Conservation (phyloP, 2,888 invertebrate genomes). For the Lepidochitona cinerea region DNA sequence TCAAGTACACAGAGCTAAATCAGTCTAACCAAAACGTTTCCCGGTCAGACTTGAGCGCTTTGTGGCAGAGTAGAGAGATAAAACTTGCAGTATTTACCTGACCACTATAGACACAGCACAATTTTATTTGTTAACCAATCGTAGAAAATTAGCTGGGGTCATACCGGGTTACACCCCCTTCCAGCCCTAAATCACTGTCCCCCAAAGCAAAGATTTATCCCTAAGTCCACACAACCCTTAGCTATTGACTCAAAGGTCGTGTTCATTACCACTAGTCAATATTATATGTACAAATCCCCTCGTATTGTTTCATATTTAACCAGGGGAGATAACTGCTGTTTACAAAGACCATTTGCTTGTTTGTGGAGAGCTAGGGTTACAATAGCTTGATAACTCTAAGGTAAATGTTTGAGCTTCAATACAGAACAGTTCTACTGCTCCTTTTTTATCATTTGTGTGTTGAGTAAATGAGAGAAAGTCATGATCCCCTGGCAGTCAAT, state of each 20-base stretch:
- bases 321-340: not conserved
- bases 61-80: not conserved
- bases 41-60: not conserved
- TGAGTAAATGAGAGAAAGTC: not conserved
- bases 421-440: not conserved
- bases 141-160: not conserved
- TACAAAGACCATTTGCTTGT: not conserved
- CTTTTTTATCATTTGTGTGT: not conserved
- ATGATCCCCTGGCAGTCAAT: not conserved
- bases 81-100: not conserved
- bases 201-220: not conserved
- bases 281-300: not conserved
- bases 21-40: not conserved
- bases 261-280: not conserved
- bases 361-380: not conserved
- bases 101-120: not conserved
- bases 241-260: not conserved
- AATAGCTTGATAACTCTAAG: slow-evolving; percentile 1
- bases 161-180: not conserved
- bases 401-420: slow-evolving; percentile 5
- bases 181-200: not conserved
- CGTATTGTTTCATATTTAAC: slow-evolving; percentile 5
- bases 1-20: not conserved
- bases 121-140: not conserved
- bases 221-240: not conserved